These are phyloP conservation scores for Pachyseris speciosa DNA, from an alignment of 64 coral and sea anemone genomes.

Conservation along the genomic window DNA sequence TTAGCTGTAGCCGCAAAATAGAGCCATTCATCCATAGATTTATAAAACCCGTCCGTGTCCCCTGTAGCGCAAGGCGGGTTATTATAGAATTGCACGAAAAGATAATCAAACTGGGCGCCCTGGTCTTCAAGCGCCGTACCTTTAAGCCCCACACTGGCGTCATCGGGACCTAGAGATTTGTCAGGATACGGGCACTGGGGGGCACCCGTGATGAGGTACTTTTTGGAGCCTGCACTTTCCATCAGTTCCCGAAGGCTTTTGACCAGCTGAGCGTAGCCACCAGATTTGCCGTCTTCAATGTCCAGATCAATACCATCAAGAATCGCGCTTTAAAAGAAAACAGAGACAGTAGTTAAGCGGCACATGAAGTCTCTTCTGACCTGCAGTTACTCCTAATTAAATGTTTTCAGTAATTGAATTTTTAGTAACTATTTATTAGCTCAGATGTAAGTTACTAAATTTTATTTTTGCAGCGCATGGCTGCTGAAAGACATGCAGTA, in stretches of 20 bases:
- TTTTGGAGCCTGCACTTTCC: slow-evolving; percentile 41
- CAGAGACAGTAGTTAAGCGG: too few species aligned
- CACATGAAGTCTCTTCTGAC: too few species aligned
- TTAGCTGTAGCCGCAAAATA: neutral
- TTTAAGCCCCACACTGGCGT: too few species aligned
- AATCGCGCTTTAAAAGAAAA: too few species aligned
- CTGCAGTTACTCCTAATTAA: too few species aligned
- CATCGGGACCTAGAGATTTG: slow-evolving; percentile 67
- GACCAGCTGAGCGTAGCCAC: slow-evolving; percentile 75
- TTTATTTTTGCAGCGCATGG: too few species aligned
- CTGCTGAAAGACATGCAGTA: too few species aligned
- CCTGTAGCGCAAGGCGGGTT: neutral
- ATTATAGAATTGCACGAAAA: slow-evolving; percentile 9
- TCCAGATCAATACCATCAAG: slow-evolving; percentile 90
- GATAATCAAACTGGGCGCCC: neutral
- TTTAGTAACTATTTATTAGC: too few species aligned
- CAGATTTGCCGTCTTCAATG: slow-evolving; percentile 65
- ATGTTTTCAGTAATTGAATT: too few species aligned
- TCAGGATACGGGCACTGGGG: slow-evolving; percentile 87
- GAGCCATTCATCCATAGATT: neutral
- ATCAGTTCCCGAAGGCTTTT: slow-evolving; percentile 69
- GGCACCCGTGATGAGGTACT: slow-evolving; percentile 78
- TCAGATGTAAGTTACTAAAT: too few species aligned
- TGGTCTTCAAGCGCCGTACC: neutral
- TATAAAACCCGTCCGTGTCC: neutral